Base-by-base conservation (phyloP, 2,888 invertebrate species). In the Bimastos eiseni region DNA sequence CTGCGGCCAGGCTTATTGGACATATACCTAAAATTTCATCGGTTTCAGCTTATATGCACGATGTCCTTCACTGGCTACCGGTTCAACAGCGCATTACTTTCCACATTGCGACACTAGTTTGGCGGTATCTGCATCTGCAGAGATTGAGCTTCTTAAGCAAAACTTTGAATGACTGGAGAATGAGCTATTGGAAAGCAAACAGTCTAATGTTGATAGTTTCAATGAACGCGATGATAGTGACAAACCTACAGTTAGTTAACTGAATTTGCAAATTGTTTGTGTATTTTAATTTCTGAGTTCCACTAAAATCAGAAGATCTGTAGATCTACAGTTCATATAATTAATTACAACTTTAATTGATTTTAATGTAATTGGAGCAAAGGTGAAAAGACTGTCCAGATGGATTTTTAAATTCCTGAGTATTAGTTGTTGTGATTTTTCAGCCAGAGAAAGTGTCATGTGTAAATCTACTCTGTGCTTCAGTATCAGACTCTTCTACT, bases 21-120 rank as follows among this genome's bases (percentile, higher is more conserved):
- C n/a, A n/a, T n/a, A n/a, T n/a, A n/a, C n/a, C n/a, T n/a, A n/a
- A n/a, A n/a, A n/a, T n/a, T n/a, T n/a, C n/a, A n/a, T n/a, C n/a
- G n/a, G n/a, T n/a, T n/a, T n/a, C 86, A 36, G 86, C 86, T 6
- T 34, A 86, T 24, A 86, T 86, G 86, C 86, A 86, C n/a, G n/a
- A n/a, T n/a, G n/a, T n/a, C n/a, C n/a, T n/a, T n/a, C n/a, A n/a
- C n/a, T n/a, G n/a, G n/a, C n/a, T n/a, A n/a, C n/a, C n/a, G n/a
- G n/a, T n/a, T n/a, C n/a, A n/a, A n/a, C n/a, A n/a, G n/a, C n/a
- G n/a, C n/a, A n/a, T n/a, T n/a, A n/a, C n/a, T n/a, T n/a, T n/a
- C n/a, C n/a, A n/a, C n/a, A n/a, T n/a, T n/a, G n/a, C n/a, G n/a
- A n/a, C n/a, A n/a, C n/a, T n/a, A n/a, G n/a, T n/a, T n/a, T n/a